A percentile compares a stretch with the other conserved stretches of the same genome.
Conservation (phyloP, 2,113 vertebrate genomes). For the Pionites leucogaster region DNA sequence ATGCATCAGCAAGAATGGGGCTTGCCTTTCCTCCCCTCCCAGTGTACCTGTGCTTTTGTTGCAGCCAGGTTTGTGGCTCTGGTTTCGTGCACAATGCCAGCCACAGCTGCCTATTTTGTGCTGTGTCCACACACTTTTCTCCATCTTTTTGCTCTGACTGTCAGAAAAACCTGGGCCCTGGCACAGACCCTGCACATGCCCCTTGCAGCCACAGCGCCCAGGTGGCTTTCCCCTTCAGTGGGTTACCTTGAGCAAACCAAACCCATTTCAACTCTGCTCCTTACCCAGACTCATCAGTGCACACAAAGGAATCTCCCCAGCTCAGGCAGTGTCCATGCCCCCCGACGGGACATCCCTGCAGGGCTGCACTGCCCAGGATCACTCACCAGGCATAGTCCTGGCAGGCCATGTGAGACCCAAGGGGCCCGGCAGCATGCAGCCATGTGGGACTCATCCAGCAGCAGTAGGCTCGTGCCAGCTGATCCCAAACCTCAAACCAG, state of each 20-base stretch:
- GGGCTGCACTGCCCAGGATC: not conserved
- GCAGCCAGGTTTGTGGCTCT: not conserved
- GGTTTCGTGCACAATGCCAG: fast-evolving
- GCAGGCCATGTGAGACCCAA: not conserved
- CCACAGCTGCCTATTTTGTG: not conserved
- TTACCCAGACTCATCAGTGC: not conserved
- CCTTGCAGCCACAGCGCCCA: not conserved
- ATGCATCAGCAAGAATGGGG: no score
- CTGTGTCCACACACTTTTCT: not conserved
- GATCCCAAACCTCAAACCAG: not conserved
- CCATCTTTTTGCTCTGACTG: fast-evolving
- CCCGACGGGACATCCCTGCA: not conserved
- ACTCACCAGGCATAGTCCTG: fast-evolving
- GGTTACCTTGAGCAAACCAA: not conserved
- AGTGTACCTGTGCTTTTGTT: not conserved
- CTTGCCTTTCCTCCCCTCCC: not conserved
- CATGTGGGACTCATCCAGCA: not conserved
- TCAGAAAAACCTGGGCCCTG: not conserved
- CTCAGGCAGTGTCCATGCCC: fast-evolving
- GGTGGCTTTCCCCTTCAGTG: not conserved
- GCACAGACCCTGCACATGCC: not conserved
- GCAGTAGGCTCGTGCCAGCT: not conserved
- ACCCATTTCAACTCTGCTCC: not conserved
- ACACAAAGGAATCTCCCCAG: not conserved
- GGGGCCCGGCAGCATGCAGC: fast-evolving